A percentile compares a stretch with the other conserved stretches of the same genome.
Conservation (phyloP, 2,797 vertebrate genomes). For the Iguana delicatissima region DNA sequence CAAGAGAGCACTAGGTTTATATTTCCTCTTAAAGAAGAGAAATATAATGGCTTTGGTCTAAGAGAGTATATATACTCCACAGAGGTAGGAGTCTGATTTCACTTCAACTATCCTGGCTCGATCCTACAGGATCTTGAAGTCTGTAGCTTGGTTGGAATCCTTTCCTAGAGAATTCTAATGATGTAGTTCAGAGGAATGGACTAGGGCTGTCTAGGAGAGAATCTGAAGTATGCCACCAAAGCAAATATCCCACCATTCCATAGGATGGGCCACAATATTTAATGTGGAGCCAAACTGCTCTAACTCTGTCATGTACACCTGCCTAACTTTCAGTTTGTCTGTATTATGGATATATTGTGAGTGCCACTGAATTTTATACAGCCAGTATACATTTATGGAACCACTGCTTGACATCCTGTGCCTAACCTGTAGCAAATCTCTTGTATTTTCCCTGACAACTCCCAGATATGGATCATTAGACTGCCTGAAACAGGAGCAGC, state of each 20-base stretch:
- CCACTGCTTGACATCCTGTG: not conserved
- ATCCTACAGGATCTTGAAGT: no score
- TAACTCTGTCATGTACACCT: not conserved
- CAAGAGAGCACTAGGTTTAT: not conserved
- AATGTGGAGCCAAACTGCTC: not conserved
- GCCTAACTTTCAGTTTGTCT: not conserved
- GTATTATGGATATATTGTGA: not conserved
- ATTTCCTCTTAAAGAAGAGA: not conserved
- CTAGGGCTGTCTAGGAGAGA: no score
- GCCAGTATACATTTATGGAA: not conserved
- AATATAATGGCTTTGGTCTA: not conserved
- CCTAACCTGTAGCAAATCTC: not conserved
- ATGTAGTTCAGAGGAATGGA: no score
- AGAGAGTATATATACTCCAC: not conserved
- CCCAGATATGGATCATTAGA: not conserved
- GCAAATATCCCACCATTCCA: no score
- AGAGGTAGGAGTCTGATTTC: not conserved
- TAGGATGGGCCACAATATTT: no score
- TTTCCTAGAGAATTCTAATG: no score
- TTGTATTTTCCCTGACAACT: not conserved
- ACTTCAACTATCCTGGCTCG: not conserved
- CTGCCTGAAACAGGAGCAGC: not conserved
- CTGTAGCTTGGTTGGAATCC: no score
- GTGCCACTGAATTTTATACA: not conserved
- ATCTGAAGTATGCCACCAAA: no score